phyloP scores from a whole-genome alignment of 2,113 vertebrate species.

The Pelobates fuscus region DNA sequence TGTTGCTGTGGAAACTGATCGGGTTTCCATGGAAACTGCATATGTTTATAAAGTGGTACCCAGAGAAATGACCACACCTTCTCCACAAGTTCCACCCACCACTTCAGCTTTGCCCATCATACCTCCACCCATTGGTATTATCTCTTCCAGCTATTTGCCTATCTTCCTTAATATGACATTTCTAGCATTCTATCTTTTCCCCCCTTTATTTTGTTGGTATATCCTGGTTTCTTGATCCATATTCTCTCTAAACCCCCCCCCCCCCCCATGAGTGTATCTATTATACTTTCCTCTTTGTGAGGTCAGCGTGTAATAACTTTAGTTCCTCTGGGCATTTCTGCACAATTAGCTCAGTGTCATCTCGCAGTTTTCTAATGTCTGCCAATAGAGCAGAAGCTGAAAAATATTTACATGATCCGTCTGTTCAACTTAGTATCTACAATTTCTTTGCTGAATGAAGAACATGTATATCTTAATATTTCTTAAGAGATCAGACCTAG shows the following conservation, averaged over 20 bases:
- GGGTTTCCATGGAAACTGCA: slow-evolving; percentile 87
- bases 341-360: slow-evolving; percentile 23
- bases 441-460: neutral
- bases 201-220: neutral
- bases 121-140: neutral
- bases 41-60: slow-evolving; percentile 81
- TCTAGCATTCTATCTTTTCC: neutral
- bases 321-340: slow-evolving; percentile 24
- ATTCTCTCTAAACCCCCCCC: neutral
- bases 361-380: slow-evolving; percentile 1
- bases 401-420: neutral
- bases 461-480: no score
- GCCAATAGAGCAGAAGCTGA: neutral
- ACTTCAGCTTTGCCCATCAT: neutral
- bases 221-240: neutral
- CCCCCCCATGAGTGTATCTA: neutral
- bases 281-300: neutral
- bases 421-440: neutral
- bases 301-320: slow-evolving; percentile 23
- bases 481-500: no score
- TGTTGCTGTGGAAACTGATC: slow-evolving; percentile 68
- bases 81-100: neutral
- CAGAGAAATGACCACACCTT: slow-evolving; percentile 36
- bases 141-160: neutral
- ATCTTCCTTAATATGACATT: neutral